A percentile compares a stretch with the other conserved stretches of the same genome.
Conservation (phyloP, 30 jellyfish, hydroid and myxozoan genomes). For the Aurelia aurita complex sp. Pacific region DNA sequence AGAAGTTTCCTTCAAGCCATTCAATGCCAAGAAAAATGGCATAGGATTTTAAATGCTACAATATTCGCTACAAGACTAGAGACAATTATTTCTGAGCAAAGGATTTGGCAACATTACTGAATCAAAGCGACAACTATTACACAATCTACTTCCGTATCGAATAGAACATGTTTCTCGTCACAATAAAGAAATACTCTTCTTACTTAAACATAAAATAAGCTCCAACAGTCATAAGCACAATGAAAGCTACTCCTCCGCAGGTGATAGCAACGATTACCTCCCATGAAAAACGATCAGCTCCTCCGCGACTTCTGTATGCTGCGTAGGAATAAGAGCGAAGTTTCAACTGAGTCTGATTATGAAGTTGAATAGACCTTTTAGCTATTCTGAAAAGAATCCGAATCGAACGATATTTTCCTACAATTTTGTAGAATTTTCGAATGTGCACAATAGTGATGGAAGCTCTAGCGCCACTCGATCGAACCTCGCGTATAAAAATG, state of each 20-base stretch:
- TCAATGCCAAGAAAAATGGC: too few relatives aligned
- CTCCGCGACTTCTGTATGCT: slow-evolving; percentile 20
- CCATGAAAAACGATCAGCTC: slow-evolving; percentile 43
- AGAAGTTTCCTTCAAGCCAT: too few relatives aligned
- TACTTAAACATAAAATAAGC: slow-evolving; percentile 17
- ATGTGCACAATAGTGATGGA: too few relatives aligned
- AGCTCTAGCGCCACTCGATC: too few relatives aligned
- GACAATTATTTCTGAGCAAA: background rate
- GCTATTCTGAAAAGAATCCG: too few relatives aligned
- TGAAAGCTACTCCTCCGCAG: slow-evolving; percentile 53
- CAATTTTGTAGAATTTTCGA: too few relatives aligned
- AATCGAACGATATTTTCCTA: too few relatives aligned
- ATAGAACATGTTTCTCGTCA: background rate
- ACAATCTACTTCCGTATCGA: too few relatives aligned
- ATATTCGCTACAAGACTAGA: background rate
- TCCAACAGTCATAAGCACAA: slow-evolving; percentile 46
- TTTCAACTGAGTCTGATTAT: too few relatives aligned
- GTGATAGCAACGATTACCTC: slow-evolving; percentile 45
- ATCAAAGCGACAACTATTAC: too few relatives aligned
- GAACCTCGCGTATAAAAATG: too few relatives aligned
- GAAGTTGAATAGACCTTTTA: too few relatives aligned
- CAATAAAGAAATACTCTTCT: background rate
- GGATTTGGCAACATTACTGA: background rate
- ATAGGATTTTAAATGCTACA: background rate
- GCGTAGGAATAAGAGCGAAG: background rate